A percentile compares a stretch with the other conserved stretches of the same genome.
Evolutionary conservation across 2,888 invertebrate genomes (phyloP).

Genomic region (Pegoplata infirma): DNA sequence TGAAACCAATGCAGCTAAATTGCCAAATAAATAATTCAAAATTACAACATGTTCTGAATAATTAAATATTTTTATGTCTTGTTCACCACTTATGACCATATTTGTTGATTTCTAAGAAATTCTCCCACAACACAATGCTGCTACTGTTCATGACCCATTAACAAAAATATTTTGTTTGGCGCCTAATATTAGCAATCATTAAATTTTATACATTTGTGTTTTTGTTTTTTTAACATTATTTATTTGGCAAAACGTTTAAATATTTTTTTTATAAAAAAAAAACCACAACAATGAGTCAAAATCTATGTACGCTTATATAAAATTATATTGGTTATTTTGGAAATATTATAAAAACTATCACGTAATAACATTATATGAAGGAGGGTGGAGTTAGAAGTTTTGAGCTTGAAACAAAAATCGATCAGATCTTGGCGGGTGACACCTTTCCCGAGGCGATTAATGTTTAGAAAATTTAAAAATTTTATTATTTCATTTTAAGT

Average conservation of each 20-base stretch:
- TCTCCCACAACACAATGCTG: slow-evolving; percentile 45
- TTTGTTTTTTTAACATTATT: slow-evolving; percentile 21
- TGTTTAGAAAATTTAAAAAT: no score
- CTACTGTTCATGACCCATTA: slow-evolving; percentile 58
- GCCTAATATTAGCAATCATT: slow-evolving; percentile 52
- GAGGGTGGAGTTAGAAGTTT: neutral
- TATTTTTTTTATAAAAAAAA: slow-evolving; percentile 32
- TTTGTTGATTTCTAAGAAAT: slow-evolving; percentile 51
- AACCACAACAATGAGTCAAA: slow-evolving; percentile 43
- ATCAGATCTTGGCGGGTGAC: no score
- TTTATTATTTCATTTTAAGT: no score
- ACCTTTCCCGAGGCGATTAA: no score
- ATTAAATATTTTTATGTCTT: slow-evolving; percentile 32
- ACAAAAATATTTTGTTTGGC: slow-evolving; percentile 40
- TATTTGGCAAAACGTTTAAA: slow-evolving; percentile 48
- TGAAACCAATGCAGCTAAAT: neutral
- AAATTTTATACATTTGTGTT: no score
- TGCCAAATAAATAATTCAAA: neutral
- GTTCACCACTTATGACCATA: slow-evolving; percentile 35
- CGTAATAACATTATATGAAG: neutral
- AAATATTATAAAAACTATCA: slow-evolving; percentile 37
- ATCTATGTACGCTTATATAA: neutral
- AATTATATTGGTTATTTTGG: slow-evolving; percentile 28
- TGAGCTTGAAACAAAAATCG: neutral
- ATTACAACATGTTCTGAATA: slow-evolving; percentile 36